Evolutionary conservation across 2,113 vertebrate species (phyloP).

Genomic region (Eleginops maclovinus): DNA sequence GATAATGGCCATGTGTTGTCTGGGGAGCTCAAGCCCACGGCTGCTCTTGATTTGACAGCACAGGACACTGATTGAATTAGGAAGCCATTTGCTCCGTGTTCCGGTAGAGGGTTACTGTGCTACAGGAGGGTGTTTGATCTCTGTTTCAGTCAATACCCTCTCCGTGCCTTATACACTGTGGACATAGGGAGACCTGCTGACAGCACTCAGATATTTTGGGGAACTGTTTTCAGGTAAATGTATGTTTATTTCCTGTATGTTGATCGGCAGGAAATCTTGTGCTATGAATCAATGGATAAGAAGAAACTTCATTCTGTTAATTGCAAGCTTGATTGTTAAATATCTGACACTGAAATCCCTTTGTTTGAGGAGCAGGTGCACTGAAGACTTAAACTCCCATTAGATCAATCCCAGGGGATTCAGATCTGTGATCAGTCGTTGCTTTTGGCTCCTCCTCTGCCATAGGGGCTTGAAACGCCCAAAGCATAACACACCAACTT

Average conservation of each 20-base stretch:
- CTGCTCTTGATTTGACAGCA: slow-evolving; percentile 91
- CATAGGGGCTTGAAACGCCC: slow-evolving; percentile 77
- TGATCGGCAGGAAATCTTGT: slow-evolving; percentile 18
- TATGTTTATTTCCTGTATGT: slow-evolving; percentile 37
- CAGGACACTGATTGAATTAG: slow-evolving; percentile 94
- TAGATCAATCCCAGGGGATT: slow-evolving; percentile 72
- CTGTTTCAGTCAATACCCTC: slow-evolving; percentile 76
- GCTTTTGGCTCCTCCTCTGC: slow-evolving; percentile 90
- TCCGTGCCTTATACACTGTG: slow-evolving; percentile 60
- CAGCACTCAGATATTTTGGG: slow-evolving; percentile 45
- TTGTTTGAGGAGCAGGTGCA: slow-evolving; percentile 73
- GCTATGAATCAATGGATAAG: background rate
- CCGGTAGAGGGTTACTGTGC: slow-evolving; percentile 86
- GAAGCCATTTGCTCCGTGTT: slow-evolving; percentile 91
- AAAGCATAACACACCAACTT: slow-evolving; percentile 61
- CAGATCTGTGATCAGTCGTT: slow-evolving; percentile 75
- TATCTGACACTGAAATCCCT: slow-evolving; percentile 14
- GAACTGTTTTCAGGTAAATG: slow-evolving; percentile 31
- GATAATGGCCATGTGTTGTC: slow-evolving; percentile 89
- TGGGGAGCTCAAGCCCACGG: slow-evolving; percentile 83
- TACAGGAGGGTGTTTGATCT: slow-evolving; percentile 80
- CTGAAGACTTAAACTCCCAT: slow-evolving; percentile 68
- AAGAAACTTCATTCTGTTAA: slow-evolving; percentile 9
- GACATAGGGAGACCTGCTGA: slow-evolving; percentile 54
- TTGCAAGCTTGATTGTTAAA: background rate